Base-by-base conservation (phyloP, 1,140 invertebrate species). In the Phenacoccus solenopsis region DNA sequence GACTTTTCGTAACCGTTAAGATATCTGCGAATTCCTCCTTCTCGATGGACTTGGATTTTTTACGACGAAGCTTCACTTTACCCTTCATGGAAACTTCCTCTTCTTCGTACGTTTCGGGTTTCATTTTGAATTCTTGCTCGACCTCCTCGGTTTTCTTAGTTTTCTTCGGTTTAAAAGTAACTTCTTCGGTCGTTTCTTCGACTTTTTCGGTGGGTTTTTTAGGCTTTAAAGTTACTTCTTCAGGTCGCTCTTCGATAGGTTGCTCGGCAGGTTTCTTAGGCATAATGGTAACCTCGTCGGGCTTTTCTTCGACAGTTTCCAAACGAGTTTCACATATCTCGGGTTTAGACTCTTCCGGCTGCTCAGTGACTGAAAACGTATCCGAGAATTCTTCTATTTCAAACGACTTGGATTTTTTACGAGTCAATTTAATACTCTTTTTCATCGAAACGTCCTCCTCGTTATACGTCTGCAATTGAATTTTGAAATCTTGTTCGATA, bases 401-500 rank as follows among this genome's bases (percentile, higher is more conserved):
- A n/a, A 49, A 49, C 3, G 38, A 49, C 20, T 49, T 49, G 38
- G 38, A 49, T 49, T 49, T 49, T n/a, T 49, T 49, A 49, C 38
- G 38, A 5, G 38, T 49, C 3, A 49, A n/a, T n/a, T 49, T 49
- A n/a, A 49, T 49, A n/a, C 38, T 49, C 20, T 49, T 49, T n/a
- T 49, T 49, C 38, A 49, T 49, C 4, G 88, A 89, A 72, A 92
- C 88, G 78, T 91, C 88, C 81, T 91, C 90, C 80, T 92, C 90
- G 61, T 89, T 88, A 77, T 91, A 91, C 0, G 87, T 88, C 78
- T 90, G 88, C 67, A 90, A 79, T 27, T 88, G 87, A 73, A 92
- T 91, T 77, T 88, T 90, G 76, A 91, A 91, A 79, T 91, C 89
- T 80, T 91, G 89, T 77, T 91, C 89, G 7, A 91, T 87, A 75